Conservation (phyloP, 2,888 invertebrate species). For the Tipula unca region DNA sequence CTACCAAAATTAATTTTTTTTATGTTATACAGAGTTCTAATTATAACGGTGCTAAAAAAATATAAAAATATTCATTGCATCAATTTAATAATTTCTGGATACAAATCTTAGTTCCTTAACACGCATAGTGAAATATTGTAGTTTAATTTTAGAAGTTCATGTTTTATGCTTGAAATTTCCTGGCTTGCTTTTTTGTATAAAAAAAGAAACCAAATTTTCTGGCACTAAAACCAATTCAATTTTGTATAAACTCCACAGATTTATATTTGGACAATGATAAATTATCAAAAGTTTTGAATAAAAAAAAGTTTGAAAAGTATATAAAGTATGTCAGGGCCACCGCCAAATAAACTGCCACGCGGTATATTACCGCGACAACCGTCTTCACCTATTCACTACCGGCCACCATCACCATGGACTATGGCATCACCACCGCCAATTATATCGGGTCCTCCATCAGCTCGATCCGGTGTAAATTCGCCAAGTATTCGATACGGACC, state of each 20-base stretch:
- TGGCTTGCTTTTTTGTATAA: background rate
- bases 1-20: background rate
- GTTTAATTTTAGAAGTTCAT: background rate
- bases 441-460: slow-evolving; percentile 53
- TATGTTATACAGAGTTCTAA: background rate
- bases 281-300: background rate
- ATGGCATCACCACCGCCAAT: slow-evolving; percentile 66
- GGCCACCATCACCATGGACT: slow-evolving; percentile 66
- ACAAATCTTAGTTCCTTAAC: background rate
- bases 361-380: slow-evolving; percentile 4
- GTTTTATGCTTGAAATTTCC: background rate
- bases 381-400: slow-evolving; percentile 57
- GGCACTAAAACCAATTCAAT: background rate
- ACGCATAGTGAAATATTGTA: background rate
- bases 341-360: slow-evolving; percentile 16
- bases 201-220: background rate
- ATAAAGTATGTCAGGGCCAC: slow-evolving; percentile 15
- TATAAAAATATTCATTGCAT: background rate
- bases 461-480: slow-evolving; percentile 35
- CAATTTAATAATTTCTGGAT: background rate
- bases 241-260: background rate
- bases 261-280: background rate
- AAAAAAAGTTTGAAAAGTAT: background rate
- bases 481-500: slow-evolving; percentile 29
- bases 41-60: background rate